A percentile compares a stretch with the other conserved stretches of the same genome.
These are phyloP conservation scores for Apis laboriosa DNA, from an alignment of 1,140 invertebrate genomes.

Conservation along the genomic window DNA sequence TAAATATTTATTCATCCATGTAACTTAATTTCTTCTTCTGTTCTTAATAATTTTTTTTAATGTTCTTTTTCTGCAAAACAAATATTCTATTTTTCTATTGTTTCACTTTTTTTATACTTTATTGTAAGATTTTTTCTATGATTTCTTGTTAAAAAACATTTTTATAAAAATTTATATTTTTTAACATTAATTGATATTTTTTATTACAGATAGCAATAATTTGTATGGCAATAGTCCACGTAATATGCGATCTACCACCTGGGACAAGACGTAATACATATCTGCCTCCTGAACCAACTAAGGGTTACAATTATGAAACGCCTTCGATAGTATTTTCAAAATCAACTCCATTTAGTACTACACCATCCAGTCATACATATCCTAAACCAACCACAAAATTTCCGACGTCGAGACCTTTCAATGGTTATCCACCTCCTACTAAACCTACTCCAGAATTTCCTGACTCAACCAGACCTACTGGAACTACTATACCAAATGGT, in stretches of 20 bases:
- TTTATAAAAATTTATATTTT: background rate
- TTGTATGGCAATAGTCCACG: constrained; percentile 75
- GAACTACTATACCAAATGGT: constrained; percentile 52
- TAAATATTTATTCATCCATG: background rate
- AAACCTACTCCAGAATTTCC: constrained; percentile 73
- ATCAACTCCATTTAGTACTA: constrained; percentile 66
- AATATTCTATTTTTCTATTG: no score
- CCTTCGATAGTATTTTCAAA: constrained; percentile 82
- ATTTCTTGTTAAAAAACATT: background rate
- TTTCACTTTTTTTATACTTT: background rate
- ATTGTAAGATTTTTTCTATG: background rate
- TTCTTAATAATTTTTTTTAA: no score
- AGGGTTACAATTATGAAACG: constrained; percentile 84
- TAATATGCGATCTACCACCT: constrained; percentile 74
- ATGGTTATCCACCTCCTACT: constrained; percentile 68
- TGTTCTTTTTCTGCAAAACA: no score
- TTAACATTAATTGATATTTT: background rate
- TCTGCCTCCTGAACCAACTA: constrained; percentile 83
- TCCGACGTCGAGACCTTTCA: constrained; percentile 39
- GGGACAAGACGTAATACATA: constrained; percentile 84
- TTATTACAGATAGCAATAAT: constrained; percentile 74
- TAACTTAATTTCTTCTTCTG: background rate
- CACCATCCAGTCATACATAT: constrained; percentile 50
- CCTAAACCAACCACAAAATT: constrained; percentile 62
- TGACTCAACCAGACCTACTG: constrained; percentile 62